Base-by-base conservation (phyloP, 2,888 invertebrate genomes). In the Tinea trinotella region DNA sequence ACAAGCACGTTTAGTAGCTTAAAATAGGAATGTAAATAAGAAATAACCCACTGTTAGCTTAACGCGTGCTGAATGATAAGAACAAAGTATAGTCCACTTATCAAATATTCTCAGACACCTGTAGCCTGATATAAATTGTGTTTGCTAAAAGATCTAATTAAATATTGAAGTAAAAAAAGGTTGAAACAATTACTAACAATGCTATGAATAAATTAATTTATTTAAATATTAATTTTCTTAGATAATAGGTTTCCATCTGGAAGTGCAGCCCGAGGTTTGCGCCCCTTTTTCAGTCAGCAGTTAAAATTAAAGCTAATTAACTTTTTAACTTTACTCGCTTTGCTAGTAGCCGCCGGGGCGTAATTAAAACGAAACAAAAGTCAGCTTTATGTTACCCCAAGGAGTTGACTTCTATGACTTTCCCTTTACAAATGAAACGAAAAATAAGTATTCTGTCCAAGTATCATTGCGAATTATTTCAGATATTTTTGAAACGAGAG, bases 251-350 rank as follows among this genome's bases (percentile, higher is more conserved):
- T 24, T 50, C 44, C 40, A 40, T 53, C 53, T 36, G n/a, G 40
- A 24, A 24, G 50, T 50, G 50, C 50, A 48, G 40, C 19, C 48
- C 2, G 15, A 13, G 52, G 34, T 19, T 35, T 18, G 22, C 13
- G 18, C 34, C 52, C 53, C 40, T 36, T 24, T n/a, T 46, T 22
- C 66, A 66, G 62, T 60, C 60, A 59, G 63, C 70, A 68, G 71
- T 77, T 72, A 80, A 77, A 80, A 80, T 80, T 79, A 71, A 74
- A 76, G 70, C 75, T 76, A 78, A 79, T 77, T 79, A 78, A 76
- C 76, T 78, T 80, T 78, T 78, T 75, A 72, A 72, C 71, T 76
- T 66, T 44, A 52, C 20, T 36, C 52, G 55, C 52, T 44, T 36
- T 46, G 36, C 36, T 34, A 53, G 24, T 53, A 62, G 67, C 65